Conservation (phyloP, 2,113 vertebrate genomes). For the Stigmatopora argus region DNA sequence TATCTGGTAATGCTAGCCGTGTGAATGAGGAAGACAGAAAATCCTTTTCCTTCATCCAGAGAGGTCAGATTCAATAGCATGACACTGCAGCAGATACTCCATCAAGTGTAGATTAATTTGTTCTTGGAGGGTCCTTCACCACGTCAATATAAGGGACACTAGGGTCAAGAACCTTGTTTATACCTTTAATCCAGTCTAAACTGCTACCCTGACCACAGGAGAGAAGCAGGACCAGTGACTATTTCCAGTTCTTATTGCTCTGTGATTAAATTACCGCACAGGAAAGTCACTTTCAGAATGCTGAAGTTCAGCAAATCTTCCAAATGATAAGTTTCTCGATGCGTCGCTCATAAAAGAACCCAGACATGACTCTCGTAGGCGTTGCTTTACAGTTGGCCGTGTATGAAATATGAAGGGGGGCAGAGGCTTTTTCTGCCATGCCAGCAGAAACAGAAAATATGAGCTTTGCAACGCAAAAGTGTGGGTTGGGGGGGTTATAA, state of each 20-base stretch:
- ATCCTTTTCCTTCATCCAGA: not conserved
- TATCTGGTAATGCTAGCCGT: conserved; percentile 18
- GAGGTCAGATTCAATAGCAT: conserved; percentile 3
- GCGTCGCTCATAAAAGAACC: conserved; percentile 52
- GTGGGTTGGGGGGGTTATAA: not conserved
- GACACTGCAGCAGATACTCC: conserved; percentile 5
- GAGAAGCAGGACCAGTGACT: not conserved
- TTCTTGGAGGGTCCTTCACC: conserved; percentile 18
- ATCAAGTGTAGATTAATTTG: conserved; percentile 25
- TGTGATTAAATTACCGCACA: conserved; percentile 8
- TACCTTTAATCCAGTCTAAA: not conserved
- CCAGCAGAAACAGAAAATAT: conserved; percentile 61
- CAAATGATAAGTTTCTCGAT: conserved; percentile 33
- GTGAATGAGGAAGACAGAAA: conserved; percentile 21
- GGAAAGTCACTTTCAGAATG: conserved; percentile 37
- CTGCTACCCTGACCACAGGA: not conserved
- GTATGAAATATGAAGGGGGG: conserved; percentile 62
- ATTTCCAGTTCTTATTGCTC: conserved; percentile 2
- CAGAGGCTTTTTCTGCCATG: conserved; percentile 55
- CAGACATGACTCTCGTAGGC: conserved; percentile 46
- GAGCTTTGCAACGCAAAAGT: conserved; percentile 55
- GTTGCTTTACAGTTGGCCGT: conserved; percentile 60
- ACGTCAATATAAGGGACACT: not conserved
- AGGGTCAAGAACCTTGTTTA: not conserved
- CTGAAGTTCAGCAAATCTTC: conserved; percentile 48